Conservation (phyloP, 1,140 invertebrate genomes). For the Zaprionus nigranus region DNA sequence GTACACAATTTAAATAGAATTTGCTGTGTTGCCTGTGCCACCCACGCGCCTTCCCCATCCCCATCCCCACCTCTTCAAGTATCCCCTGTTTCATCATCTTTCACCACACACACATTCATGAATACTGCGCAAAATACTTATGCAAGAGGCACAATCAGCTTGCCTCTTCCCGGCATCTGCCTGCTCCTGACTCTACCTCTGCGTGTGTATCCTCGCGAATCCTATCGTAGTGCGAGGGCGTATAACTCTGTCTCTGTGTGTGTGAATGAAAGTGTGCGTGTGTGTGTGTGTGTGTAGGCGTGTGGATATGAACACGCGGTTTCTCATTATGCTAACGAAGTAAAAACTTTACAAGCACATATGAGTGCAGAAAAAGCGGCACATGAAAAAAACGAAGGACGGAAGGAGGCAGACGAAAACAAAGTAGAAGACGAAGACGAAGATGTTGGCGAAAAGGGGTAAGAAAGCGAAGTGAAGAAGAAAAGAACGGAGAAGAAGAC, state of each 20-base stretch:
- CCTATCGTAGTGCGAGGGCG: conserved; percentile 4
- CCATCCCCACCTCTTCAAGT: background rate
- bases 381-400: background rate
- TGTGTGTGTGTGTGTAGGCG: conserved; percentile 21
- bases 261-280: conserved; percentile 14
- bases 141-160: conserved; percentile 74
- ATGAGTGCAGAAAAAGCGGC: conserved; percentile 59
- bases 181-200: too few species aligned
- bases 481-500: conserved; percentile 39
- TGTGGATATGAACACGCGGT: conserved; percentile 79
- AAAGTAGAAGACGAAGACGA: background rate
- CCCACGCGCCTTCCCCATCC: background rate
- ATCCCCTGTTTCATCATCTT: background rate
- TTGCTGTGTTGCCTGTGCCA: conserved; percentile 56
- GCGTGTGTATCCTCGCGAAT: conserved; percentile 39
- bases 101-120: conserved; percentile 3
- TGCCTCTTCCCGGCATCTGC: conserved; percentile 19
- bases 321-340: conserved; percentile 84
- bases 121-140: conserved; percentile 66
- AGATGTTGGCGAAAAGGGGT: conserved; percentile 26
- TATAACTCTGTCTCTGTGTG: conserved; percentile 26
- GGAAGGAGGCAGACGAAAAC: background rate
- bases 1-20: conserved; percentile 84
- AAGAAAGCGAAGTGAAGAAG: conserved; percentile 50
- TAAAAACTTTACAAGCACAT: conserved; percentile 84